Percentiles rank a stretch among this genome's conserved stretches.
These are phyloP conservation scores for Antennarius maculatus DNA, from an alignment of 2,797 vertebrate genomes.

Conservation along the genomic window DNA sequence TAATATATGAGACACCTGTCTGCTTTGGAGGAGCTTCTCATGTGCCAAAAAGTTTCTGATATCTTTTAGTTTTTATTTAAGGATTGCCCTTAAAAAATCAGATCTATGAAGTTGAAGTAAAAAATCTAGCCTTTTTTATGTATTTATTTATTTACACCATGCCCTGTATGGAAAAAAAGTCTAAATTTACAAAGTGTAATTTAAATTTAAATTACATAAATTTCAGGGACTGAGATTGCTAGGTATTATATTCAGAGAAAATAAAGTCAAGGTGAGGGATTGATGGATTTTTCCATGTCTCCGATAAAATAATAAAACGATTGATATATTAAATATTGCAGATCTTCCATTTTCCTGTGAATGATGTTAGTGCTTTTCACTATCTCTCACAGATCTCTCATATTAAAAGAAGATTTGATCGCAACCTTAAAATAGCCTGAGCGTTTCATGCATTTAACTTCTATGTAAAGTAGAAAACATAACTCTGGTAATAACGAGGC, in stretches of 20 bases:
- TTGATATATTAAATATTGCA: background rate
- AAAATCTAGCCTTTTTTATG: no score
- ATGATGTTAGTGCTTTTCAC: background rate
- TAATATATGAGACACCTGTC: no score
- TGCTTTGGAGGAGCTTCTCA: no score
- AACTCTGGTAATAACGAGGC: background rate
- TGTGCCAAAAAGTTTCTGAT: no score
- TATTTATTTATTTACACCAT: no score
- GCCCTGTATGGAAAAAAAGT: no score
- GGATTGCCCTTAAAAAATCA: no score
- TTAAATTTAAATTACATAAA: background rate
- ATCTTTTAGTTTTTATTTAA: no score
- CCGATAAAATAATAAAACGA: background rate
- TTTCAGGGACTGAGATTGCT: background rate
- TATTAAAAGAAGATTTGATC: background rate
- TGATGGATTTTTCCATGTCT: conserved; percentile 3
- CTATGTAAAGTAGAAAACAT: background rate
- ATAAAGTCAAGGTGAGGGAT: background rate
- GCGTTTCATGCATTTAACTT: background rate
- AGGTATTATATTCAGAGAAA: background rate
- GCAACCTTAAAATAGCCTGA: background rate
- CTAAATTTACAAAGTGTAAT: no score
- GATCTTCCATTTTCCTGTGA: background rate
- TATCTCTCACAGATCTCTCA: background rate
- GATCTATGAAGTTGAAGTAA: no score